Evolutionary conservation across 2,888 invertebrate species (phyloP).

Genomic region (Sussaba pulchella): DNA sequence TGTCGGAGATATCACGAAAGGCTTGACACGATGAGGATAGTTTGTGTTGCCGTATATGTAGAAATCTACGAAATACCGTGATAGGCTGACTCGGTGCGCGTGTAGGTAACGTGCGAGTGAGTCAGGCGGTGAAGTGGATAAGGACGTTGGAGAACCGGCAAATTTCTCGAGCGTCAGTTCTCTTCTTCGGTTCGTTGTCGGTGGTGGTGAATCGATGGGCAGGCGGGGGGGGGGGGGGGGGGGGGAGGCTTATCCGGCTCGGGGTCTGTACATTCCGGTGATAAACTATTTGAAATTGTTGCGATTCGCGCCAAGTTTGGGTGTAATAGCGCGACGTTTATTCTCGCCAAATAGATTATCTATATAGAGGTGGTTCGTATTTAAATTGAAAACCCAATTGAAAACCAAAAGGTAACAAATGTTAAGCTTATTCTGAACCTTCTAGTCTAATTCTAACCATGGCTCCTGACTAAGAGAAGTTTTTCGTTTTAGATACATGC

Average conservation of each 20-base stretch:
- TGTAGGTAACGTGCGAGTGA: not conserved
- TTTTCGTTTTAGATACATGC: too few species aligned
- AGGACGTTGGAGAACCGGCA: constrained; percentile 29
- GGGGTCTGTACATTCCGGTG: constrained; percentile 12
- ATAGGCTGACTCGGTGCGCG: too few species aligned
- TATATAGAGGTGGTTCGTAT: too few species aligned
- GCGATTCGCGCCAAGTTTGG: constrained; percentile 27
- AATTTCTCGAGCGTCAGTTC: constrained; percentile 37
- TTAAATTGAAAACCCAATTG: too few species aligned
- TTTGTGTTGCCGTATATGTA: constrained; percentile 30
- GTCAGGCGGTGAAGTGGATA: constrained; percentile 17
- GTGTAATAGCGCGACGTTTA: not conserved
- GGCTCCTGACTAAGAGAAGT: too few species aligned
- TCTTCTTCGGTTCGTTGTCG: constrained; percentile 26
- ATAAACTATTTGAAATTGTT: constrained; percentile 60
- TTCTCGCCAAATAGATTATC: too few species aligned
- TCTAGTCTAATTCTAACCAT: too few species aligned
- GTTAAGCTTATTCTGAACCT: too few species aligned
- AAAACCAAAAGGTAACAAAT: too few species aligned
- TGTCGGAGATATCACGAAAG: constrained; percentile 66
- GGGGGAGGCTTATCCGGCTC: constrained; percentile 60
- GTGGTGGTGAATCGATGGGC: constrained; percentile 49
- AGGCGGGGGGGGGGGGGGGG: too few species aligned
- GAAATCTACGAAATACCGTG: constrained; percentile 15
- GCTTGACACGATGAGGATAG: constrained; percentile 52